Base-by-base conservation (phyloP, 1,140 invertebrate genomes). In the Drosophila pandora region DNA sequence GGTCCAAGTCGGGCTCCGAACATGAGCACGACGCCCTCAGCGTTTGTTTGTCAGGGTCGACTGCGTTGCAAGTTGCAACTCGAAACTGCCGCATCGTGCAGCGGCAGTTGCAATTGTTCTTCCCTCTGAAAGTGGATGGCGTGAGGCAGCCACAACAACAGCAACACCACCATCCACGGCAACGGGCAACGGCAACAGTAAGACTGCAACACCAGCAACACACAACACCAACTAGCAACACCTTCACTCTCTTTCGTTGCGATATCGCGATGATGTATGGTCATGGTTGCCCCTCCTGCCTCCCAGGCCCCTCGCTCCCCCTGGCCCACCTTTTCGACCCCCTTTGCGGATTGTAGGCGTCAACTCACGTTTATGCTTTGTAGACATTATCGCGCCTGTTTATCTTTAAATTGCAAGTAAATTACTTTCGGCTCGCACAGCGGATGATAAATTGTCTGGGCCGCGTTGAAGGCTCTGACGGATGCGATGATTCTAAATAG, bases 301-400 rank as follows among this genome's bases (percentile, higher is more conserved):
- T 34, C 53, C 7, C 39, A 7, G 17, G 39, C 39, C 3, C 6
- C 41, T 34, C 17, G 39, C 22, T 45, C 21, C 47, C 28, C 12
- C 39, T 25, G 7, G 34, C 41, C 58, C 43, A 13, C n/a, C 28
- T 39, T 39, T 13, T 9, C 13, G 17, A n/a, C 53, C 63, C 67
- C 49, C 10, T 37, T 47, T 49, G 13, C 57, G 68, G 74, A 85
- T 90, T 90, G 87, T 90, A 90, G 87, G 87, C 87, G 87, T 90
- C 81, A 90, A 90, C 87, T 90, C 87, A 90, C 87, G 87, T 90
- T 90, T 90, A 90, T 90, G 78, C 77, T 90, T 90, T 90, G 85
- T 89, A 88, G 83, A 88, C 83, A 88, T 88, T 88, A 88, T 88
- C 83, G 83, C 83, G 83, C 84, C 83, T 88, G 83, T 88, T 88